Evolutionary conservation across 2,797 vertebrate genomes (phyloP), one percentile per base, ranked within the genome.

Genomic region (Champsocephalus gunnari): DNA sequence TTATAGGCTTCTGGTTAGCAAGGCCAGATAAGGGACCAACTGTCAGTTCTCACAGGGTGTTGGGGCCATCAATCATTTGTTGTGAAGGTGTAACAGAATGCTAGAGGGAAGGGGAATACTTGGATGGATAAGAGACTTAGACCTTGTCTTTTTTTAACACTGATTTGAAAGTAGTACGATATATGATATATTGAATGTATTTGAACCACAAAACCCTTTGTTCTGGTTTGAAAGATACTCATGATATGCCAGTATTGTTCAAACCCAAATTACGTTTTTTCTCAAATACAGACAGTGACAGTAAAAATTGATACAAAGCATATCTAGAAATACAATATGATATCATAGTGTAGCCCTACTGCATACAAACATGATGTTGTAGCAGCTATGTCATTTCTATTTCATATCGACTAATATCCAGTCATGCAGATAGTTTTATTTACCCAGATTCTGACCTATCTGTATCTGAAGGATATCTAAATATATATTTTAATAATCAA

Each of bases 1-100:
- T 89, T 81, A 80, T 19, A 16, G 74, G 12, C 76, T 53, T 73
- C 4, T n/a, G 55, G 82, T 76, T 78, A 92, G 75, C 3, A 28
- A 71, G 80, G 65, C 74, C 68, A 54, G 16, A 5, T 7, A 5
- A 77, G 13, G 72, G 74, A 77, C 24, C 73, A 65, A 64, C 71
- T 75, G 60, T 87, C 77, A 66, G 24, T 57, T 75, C 73, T 73
- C 58, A 50, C 38, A 7, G 73, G 54, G 47, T 69, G 32, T 6
- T 5, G 72, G 41, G 38, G 51, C 3, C 3, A 85, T 88, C 75
- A 44, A 67, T 82, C 72, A 80, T 75, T 53, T 69, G 43, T 13
- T 6, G 34, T 51, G 24, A 55, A 72, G 16, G n/a, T 56, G 48
- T 41, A 41, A 16, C 21, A 32, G 55, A 70, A 28, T 10, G n/a